These are phyloP conservation scores for Gallinago media DNA, from an alignment of 2,113 vertebrate species.

Conservation along the genomic window DNA sequence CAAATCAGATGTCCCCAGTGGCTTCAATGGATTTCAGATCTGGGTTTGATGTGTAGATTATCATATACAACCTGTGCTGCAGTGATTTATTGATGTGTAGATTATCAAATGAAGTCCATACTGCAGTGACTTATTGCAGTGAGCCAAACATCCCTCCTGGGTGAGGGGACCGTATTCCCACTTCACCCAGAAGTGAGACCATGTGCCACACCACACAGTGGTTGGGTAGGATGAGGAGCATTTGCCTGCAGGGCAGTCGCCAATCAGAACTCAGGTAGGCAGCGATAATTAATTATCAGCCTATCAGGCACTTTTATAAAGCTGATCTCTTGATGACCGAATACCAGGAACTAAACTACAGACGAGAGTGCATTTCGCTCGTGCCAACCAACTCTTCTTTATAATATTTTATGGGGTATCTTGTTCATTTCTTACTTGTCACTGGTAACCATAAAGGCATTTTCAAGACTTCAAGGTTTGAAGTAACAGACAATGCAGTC, in stretches of 20 bases:
- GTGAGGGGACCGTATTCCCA: too few relatives aligned
- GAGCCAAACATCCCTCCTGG: too few relatives aligned
- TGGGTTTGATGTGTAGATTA: too few relatives aligned
- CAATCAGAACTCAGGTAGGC: not conserved
- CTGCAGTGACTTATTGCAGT: not conserved
- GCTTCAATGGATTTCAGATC: not conserved
- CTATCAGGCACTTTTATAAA: not conserved
- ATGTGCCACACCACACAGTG: too few relatives aligned
- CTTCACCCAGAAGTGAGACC: too few relatives aligned
- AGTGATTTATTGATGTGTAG: not conserved
- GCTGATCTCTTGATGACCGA: not conserved
- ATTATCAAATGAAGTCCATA: not conserved
- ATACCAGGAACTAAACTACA: not conserved
- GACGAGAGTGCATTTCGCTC: accelerated
- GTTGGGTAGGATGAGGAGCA: not conserved
- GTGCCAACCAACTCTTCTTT: not conserved
- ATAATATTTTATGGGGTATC: not conserved
- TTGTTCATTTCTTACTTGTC: not conserved
- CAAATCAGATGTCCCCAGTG: not conserved
- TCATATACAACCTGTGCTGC: too few relatives aligned
- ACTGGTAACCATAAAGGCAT: not conserved
- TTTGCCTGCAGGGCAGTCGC: not conserved
- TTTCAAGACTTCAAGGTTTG: not conserved
- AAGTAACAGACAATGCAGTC: not conserved
- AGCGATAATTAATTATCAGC: not conserved